A percentile compares a stretch with the other conserved stretches of the same genome.
Conservation (phyloP, 30 jellyfish, hydroid and myxozoan genomes). For the Aurelia sp. region DNA sequence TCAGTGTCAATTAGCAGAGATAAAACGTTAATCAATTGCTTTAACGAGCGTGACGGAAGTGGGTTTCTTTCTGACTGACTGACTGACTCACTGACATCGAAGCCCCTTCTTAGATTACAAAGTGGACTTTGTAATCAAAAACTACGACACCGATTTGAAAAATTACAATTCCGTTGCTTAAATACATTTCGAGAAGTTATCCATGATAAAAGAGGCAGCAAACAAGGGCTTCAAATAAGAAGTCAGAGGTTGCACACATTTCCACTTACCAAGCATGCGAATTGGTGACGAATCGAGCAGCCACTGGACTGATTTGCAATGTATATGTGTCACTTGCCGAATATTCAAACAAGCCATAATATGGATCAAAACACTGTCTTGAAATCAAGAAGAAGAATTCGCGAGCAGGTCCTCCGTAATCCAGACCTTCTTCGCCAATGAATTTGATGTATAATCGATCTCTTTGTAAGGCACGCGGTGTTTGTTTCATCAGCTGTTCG, state of each 20-base stretch:
- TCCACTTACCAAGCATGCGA: slow-evolving; percentile 59
- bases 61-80: too few relatives aligned
- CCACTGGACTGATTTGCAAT: slow-evolving; percentile 97
- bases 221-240: too few relatives aligned
- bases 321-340: slow-evolving; percentile 99
- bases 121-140: too few relatives aligned
- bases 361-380: slow-evolving; percentile 93
- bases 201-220: too few relatives aligned
- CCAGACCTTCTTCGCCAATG: slow-evolving; percentile 98
- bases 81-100: too few relatives aligned
- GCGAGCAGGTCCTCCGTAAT: slow-evolving; percentile 99
- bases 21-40: too few relatives aligned
- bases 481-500: slow-evolving; percentile 93
- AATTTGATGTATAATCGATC: slow-evolving; percentile 92
- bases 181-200: too few relatives aligned
- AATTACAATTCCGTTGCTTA: too few relatives aligned
- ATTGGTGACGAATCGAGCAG: slow-evolving; percentile 76
- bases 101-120: too few relatives aligned
- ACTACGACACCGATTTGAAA: not conserved
- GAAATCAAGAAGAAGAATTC: slow-evolving; percentile 96
- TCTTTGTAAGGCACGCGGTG: slow-evolving; percentile 94
- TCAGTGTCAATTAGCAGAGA: too few relatives aligned
- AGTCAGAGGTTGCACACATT: too few relatives aligned
- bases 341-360: slow-evolving; percentile 95
- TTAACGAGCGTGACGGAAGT: too few relatives aligned